Base-by-base conservation (phyloP, 1,140 invertebrate genomes). In the Apis laboriosa region DNA sequence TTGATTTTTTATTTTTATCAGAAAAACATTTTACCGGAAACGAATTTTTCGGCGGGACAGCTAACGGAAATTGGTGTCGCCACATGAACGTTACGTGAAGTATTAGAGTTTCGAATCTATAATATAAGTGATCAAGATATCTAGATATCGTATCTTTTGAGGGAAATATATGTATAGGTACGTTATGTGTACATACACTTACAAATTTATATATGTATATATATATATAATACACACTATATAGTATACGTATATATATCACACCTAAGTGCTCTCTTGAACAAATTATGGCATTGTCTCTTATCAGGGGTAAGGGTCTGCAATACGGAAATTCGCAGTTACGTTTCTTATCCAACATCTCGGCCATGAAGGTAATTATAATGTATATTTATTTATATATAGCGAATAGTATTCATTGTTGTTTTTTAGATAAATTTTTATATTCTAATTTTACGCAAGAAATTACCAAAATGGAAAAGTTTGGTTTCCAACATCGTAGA, bases 241-340 rank as follows among this genome's bases (percentile, higher is more conserved):
- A 83, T 83, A 76, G 24, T 34, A 58, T 73, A 76, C 43, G 60
- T 71, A 64, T 77, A 77, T 88, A 82, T 83, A 82, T 73, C 71
- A 71, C 76, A 61, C 73, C 63, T 88, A 89, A 87, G 79, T 84
- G 84, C 66, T 78, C 84, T 88, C 84, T 86, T 60, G 86, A 90
- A 85, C 88, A 89, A 90, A 92, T 91, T 89, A 93, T 93, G 92
- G 92, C 92, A 92, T 93, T 92, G 89, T 91, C 89, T 92, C 89
- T 92, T 91, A 91, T 93, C 88, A 91, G 90, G 84, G 74, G 80
- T 66, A 88, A 80, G 86, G 83, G 80, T 83, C 64, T 88, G 66
- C 90, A 86, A 77, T 84, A 90, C 87, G 88, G 85, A 89, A 89
- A 89, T 91, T 92, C 86, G 75, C 90, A 90, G 74, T 89, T 92